These are phyloP conservation scores for Acrocephalus scirpaceus DNA, from an alignment of 2,797 vertebrate species.

Conservation along the genomic window DNA sequence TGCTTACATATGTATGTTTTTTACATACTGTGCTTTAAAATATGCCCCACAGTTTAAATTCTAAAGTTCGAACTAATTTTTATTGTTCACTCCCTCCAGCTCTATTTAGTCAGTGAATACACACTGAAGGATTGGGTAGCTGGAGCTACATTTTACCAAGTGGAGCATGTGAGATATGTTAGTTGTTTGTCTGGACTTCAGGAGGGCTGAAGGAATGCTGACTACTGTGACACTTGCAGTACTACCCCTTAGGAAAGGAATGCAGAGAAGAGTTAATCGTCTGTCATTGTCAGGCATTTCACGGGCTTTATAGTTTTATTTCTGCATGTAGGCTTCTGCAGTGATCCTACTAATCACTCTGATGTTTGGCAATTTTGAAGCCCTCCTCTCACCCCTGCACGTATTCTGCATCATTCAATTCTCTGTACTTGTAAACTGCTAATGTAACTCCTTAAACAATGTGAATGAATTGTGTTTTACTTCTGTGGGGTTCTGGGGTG, in stretches of 20 bases:
- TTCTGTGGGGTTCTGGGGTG: neutral
- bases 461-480: neutral
- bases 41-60: neutral
- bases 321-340: neutral
- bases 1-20: neutral
- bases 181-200: neutral
- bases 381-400: neutral
- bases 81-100: neutral
- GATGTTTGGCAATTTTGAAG: neutral
- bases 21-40: neutral
- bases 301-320: neutral
- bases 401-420: neutral
- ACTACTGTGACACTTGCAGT: neutral
- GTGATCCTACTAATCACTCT: neutral
- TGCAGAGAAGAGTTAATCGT: neutral
- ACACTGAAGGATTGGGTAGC: neutral
- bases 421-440: neutral
- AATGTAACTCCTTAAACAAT: neutral
- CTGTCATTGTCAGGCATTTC: neutral
- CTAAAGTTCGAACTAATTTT: neutral
- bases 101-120: neutral
- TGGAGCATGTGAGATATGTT: neutral
- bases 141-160: neutral
- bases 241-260: constrained; percentile 12
- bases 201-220: neutral